Conservation (phyloP, 2,888 invertebrate species). For the Ceratothoa steindachneri region DNA sequence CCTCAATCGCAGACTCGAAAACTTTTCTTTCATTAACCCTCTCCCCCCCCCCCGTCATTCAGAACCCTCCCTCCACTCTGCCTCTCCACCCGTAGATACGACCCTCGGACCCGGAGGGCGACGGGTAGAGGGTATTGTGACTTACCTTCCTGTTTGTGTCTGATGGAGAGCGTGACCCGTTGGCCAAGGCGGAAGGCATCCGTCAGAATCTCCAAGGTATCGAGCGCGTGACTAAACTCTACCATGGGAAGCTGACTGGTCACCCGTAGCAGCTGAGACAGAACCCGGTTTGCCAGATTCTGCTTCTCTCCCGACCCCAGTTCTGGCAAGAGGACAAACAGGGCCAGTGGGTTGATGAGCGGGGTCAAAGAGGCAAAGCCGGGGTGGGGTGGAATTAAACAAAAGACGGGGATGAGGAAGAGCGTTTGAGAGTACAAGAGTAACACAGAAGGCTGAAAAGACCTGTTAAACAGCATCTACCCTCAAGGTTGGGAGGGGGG, state of each 20-base stretch:
- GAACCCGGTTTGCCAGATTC: constrained; percentile 37
- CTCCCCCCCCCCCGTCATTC: too few relatives aligned
- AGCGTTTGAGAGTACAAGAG: too few relatives aligned
- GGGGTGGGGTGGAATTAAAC: not conserved
- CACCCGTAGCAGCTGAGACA: constrained; percentile 32
- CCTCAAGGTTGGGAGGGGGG: too few relatives aligned
- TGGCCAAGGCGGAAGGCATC: constrained; percentile 41
- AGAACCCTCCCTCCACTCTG: too few relatives aligned
- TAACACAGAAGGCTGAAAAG: too few relatives aligned
- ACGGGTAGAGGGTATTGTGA: too few relatives aligned
- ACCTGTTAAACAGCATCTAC: too few relatives aligned
- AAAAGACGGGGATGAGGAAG: not conserved
- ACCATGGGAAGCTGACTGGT: constrained; percentile 45
- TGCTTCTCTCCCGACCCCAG: constrained; percentile 34
- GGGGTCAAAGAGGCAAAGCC: not conserved
- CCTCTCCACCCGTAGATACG: too few relatives aligned
- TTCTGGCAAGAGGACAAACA: constrained; percentile 30
- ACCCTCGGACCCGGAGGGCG: too few relatives aligned
- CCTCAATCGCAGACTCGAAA: too few relatives aligned
- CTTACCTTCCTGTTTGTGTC: constrained; percentile 24
- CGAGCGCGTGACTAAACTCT: constrained; percentile 41
- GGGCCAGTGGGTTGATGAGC: not conserved
- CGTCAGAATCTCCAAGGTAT: constrained; percentile 38
- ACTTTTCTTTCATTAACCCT: too few relatives aligned
- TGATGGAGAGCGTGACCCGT: constrained; percentile 34